phyloP scores from a whole-genome alignment of 2,888 invertebrate species.

The Agrotis segetum region DNA sequence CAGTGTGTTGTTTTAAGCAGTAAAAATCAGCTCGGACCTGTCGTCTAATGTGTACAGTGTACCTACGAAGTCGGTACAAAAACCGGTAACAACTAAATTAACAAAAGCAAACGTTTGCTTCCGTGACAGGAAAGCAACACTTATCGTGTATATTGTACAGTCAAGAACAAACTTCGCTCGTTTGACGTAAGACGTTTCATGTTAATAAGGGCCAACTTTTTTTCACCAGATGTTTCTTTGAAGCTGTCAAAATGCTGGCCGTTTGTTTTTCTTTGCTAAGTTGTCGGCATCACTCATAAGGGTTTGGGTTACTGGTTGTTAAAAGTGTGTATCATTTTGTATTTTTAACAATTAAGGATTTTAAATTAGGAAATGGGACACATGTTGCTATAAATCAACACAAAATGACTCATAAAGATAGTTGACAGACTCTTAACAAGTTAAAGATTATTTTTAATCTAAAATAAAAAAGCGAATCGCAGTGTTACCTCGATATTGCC shows the following conservation, averaged over 20 bases:
- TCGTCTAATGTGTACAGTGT: constrained; percentile 60
- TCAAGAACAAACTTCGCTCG: constrained; percentile 63
- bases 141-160: constrained; percentile 79
- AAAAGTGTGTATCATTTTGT: constrained; percentile 30
- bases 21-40: constrained; percentile 72
- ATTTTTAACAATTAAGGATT: constrained; percentile 9
- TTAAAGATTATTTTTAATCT: no score
- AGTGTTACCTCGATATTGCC: no score
- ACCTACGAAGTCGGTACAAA: constrained; percentile 65
- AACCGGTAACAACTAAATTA: constrained; percentile 83
- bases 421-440: background rate
- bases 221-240: constrained; percentile 33
- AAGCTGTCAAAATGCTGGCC: constrained; percentile 39
- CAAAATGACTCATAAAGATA: background rate
- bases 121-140: constrained; percentile 86
- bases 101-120: constrained; percentile 79
- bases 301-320: constrained; percentile 37
- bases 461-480: no score
- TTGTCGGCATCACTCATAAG: constrained; percentile 12
- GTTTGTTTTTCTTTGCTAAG: constrained; percentile 43
- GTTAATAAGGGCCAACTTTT: constrained; percentile 52
- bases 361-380: background rate
- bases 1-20: constrained; percentile 62
- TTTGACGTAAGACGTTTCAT: constrained; percentile 58
- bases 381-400: background rate